These are phyloP conservation scores for Tetropium fuscum DNA, from an alignment of 2,888 invertebrate species.

Conservation along the genomic window DNA sequence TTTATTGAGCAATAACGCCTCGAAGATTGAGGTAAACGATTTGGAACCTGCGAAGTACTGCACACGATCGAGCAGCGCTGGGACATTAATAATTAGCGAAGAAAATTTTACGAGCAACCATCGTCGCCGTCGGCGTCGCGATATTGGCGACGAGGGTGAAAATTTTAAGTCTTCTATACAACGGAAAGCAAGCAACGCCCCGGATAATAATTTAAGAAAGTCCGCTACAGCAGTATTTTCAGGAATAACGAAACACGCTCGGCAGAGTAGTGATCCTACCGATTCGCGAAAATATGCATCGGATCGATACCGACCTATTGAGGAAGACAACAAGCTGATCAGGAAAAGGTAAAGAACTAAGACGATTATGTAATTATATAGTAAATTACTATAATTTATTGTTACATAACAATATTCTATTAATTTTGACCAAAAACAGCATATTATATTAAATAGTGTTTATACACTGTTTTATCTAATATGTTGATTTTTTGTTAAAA, in stretches of 20 bases:
- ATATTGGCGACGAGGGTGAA: conserved; percentile 34
- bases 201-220: background rate
- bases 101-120: conserved; percentile 61
- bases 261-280: conserved; percentile 34
- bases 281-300: conserved; percentile 23
- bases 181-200: background rate
- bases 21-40: conserved; percentile 44
- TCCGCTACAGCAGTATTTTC: background rate
- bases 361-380: too few relatives aligned
- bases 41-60: conserved; percentile 60
- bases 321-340: background rate
- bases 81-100: conserved; percentile 68
- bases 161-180: conserved; percentile 9
- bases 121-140: conserved; percentile 41
- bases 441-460: too few relatives aligned
- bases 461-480: too few relatives aligned
- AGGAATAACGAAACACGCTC: conserved; percentile 25
- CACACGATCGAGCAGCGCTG: conserved; percentile 68
- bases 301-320: conserved; percentile 15
- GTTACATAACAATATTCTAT: too few relatives aligned
- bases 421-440: too few relatives aligned
- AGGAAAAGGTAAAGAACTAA: conserved; percentile 23
- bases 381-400: too few relatives aligned
- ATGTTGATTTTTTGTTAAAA: too few relatives aligned
- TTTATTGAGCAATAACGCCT: conserved; percentile 40